phyloP scores from a whole-genome alignment of 2,888 invertebrate species.

The Drosophila quinaria region DNA sequence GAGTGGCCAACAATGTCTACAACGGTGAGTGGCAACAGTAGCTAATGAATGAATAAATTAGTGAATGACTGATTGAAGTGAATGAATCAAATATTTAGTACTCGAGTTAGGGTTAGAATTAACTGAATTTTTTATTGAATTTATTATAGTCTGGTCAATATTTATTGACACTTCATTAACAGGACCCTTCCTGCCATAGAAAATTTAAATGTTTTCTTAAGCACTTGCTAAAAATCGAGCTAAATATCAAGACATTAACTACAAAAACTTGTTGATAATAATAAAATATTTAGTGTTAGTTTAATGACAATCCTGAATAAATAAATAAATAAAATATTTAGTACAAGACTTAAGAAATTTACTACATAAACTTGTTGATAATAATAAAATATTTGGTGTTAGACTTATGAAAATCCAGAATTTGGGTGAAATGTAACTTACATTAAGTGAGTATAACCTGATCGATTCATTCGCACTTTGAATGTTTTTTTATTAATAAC shows the following conservation, averaged over 20 bases:
- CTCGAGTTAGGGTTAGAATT: background rate
- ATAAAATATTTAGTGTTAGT: background rate
- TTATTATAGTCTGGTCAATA: background rate
- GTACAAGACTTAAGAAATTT: background rate
- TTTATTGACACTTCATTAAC: background rate
- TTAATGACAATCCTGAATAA: no score
- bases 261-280: background rate
- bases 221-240: background rate
- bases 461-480: background rate
- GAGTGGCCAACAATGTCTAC: conserved; percentile 90
- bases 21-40: conserved; percentile 88
- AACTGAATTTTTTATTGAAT: background rate
- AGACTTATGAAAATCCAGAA: no score
- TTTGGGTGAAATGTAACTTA: no score
- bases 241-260: background rate
- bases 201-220: background rate
- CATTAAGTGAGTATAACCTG: no score
- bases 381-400: background rate
- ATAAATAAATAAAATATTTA: no score
- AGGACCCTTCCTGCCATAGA: background rate
- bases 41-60: conserved; percentile 13
- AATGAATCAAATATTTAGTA: conserved; percentile 11
- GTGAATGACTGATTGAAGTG: conserved; percentile 11
- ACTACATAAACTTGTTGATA: background rate
- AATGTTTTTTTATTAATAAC: background rate